Evolutionary conservation across 2,888 invertebrate species (phyloP), one percentile per base, ranked within the genome.

Genomic region (Colostygia pectinataria): DNA sequence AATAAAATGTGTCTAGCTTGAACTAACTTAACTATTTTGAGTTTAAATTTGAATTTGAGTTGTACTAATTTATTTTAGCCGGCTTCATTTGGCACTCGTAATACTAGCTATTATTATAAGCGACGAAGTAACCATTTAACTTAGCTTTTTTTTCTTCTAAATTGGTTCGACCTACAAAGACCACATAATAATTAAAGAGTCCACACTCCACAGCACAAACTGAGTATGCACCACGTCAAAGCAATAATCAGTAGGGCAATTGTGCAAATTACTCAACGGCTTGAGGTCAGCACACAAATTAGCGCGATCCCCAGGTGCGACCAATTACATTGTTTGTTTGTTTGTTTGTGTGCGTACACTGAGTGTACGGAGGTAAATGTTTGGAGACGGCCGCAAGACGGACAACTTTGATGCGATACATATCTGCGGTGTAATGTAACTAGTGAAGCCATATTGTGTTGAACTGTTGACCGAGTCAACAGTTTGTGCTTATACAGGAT

Each of bases 201-300:
- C 25, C 8, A 32, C 24, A 10, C 18, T 13, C 4, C 24, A 24
- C 15, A 10, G 14, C 23, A 10, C 24, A 41, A 12, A 7, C 6
- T 13, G 4, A 27, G 46, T 34, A 47, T 39, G 45, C 43, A 54
- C 29, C 32, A 14, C 48, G 23, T 39, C 32, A 42, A 53, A 46
- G 46, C 42, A 38, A 39, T 48, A 52, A 50, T 46, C 39, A 53
- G 44, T 37, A 43, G 49, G 47, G 37, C 51, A 44, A n/a, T n/a
- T 27, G 28, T 25, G 47, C 36, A 45, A 56, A 52, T 47, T 33
- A 54, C 39, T 50, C 33, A 36, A 12, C 38, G 44, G 50, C 51
- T 55, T 57, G 57, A 53, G 55, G 53, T 55, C 46, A 39, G 51
- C 50, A 59, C 53, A 57, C 57, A 57, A 49, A 59, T 49, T 57